Evolutionary conservation across 1,140 invertebrate species (phyloP).

Genomic region (Camponotus floridanus): DNA sequence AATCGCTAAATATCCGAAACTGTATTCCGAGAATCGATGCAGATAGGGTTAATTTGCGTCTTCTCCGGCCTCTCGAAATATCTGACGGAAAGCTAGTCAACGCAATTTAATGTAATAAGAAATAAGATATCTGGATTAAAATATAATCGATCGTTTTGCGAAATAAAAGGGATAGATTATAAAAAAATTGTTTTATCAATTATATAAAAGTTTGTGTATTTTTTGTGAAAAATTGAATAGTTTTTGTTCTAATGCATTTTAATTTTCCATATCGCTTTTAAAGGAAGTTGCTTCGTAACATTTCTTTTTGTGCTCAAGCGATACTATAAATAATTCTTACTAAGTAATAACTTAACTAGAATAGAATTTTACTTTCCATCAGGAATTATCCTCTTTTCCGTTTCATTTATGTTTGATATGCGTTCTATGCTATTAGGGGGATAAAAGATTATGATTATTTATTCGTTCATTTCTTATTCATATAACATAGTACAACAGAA

Average conservation of each 20-base stretch:
- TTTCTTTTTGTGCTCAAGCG: neutral
- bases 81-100: slow-evolving; percentile 59
- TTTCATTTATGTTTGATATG: neutral
- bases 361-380: neutral
- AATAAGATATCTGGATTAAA: slow-evolving; percentile 38
- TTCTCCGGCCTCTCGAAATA: slow-evolving; percentile 21
- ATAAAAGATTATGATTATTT: slow-evolving; percentile 15
- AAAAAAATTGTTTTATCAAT: too few species aligned
- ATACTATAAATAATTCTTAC: neutral
- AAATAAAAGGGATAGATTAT: neutral
- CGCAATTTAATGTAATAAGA: slow-evolving; percentile 70
- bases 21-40: neutral
- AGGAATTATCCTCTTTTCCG: neutral
- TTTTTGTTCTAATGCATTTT: neutral
- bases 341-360: neutral
- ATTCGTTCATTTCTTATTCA: slow-evolving; percentile 43
- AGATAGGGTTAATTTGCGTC: slow-evolving; percentile 16
- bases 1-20: slow-evolving; percentile 19
- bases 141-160: slow-evolving; percentile 30
- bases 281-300: neutral
- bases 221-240: neutral
- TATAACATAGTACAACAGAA: neutral
- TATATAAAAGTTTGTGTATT: too few species aligned
- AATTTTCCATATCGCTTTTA: neutral
- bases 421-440: neutral